These are phyloP conservation scores for Pterois miles DNA, from an alignment of 2,797 vertebrate species.

Conservation along the genomic window DNA sequence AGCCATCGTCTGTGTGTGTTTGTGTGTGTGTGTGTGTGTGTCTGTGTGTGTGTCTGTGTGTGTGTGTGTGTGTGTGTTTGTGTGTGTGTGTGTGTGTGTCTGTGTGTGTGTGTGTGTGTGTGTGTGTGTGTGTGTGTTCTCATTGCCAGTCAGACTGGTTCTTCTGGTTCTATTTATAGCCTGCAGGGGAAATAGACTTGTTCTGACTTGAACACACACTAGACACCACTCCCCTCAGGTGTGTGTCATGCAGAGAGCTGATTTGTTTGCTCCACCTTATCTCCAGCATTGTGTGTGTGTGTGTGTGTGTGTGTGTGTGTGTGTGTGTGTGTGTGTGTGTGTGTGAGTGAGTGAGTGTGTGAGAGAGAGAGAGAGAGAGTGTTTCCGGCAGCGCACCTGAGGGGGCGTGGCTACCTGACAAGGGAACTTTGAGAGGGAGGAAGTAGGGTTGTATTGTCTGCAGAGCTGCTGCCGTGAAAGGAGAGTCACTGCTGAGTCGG, in stretches of 20 bases:
- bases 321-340: constrained; percentile 1
- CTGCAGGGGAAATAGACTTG: constrained; percentile 51
- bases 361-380: too few species aligned
- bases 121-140: neutral
- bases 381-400: constrained; percentile 57
- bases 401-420: constrained; percentile 55
- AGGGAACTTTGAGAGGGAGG: constrained; percentile 54
- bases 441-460: constrained; percentile 56
- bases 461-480: constrained; percentile 25
- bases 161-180: constrained; percentile 61
- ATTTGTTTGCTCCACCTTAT: constrained; percentile 30
- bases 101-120: constrained; percentile 7
- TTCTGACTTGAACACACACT: constrained; percentile 31
- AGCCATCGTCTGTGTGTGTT: neutral
- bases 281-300: neutral
- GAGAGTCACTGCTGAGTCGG: neutral
- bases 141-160: constrained; percentile 48
- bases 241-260: constrained; percentile 3
- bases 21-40: neutral
- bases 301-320: neutral
- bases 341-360: neutral
- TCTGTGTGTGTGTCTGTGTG: neutral
- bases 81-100: constrained; percentile 19
- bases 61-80: neutral
- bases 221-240: constrained; percentile 8